A percentile compares a stretch with the other conserved stretches of the same genome.
phyloP scores from a whole-genome alignment of 2,113 vertebrate genomes.

The Coreoperca whiteheadi region DNA sequence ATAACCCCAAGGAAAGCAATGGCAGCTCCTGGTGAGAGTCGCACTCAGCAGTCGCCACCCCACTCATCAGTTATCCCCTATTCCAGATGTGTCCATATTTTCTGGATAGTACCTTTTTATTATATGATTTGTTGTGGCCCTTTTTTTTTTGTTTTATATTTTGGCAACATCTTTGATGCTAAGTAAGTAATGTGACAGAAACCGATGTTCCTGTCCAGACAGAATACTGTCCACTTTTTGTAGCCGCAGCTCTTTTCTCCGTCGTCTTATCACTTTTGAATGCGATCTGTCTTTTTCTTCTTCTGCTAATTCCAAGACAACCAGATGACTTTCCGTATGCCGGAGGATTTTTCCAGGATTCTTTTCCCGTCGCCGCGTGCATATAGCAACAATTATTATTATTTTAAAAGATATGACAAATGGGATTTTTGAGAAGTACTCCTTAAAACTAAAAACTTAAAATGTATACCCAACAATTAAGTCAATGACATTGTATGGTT shows the following conservation, averaged over 20 bases:
- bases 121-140: not conserved
- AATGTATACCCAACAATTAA: not conserved
- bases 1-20: constrained; percentile 82
- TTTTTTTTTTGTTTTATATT: not conserved
- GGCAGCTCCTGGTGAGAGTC: constrained; percentile 85
- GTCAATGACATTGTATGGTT: not conserved
- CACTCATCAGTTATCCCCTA: not conserved
- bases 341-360: not conserved
- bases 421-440: not conserved
- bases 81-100: not conserved
- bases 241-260: not conserved
- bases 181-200: not conserved
- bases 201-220: not conserved
- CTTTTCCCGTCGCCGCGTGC: not conserved
- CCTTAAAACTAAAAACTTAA: not conserved
- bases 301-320: not conserved
- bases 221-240: not conserved
- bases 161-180: not conserved
- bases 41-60: not conserved
- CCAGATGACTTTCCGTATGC: not conserved
- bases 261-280: not conserved
- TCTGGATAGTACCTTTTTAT: not conserved
- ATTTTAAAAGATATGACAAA: not conserved
- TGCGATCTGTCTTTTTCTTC: not conserved
- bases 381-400: not conserved